A percentile compares a stretch with the other conserved stretches of the same genome.
Evolutionary conservation across 2,113 vertebrate genomes (phyloP).

Genomic region (Hiodon tergisus): DNA sequence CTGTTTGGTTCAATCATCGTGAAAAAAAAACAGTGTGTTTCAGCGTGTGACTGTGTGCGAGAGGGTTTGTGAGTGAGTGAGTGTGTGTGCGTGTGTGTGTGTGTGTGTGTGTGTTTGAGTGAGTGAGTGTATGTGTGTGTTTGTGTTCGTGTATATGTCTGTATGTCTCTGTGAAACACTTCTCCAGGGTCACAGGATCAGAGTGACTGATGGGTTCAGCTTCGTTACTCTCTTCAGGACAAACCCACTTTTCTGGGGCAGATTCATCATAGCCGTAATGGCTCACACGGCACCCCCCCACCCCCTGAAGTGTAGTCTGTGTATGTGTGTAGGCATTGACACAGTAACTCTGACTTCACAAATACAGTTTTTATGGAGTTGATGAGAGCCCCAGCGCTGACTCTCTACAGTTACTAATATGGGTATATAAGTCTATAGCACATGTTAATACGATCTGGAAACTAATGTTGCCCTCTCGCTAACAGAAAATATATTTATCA

Average conservation of each 20-base stretch:
- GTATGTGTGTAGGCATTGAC: not conserved
- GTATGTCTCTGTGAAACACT: not conserved
- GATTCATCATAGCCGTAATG: slow-evolving; percentile 24
- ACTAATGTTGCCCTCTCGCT: no score
- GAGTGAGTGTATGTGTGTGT: not conserved
- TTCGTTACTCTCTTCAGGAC: slow-evolving; percentile 21
- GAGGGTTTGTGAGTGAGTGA: not conserved
- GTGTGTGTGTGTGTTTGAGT: not conserved
- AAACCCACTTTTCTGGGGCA: slow-evolving; percentile 9
- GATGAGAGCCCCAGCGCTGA: not conserved
- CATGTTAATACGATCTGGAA: no score
- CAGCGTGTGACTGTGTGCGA: not conserved
- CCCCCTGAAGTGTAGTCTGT: not conserved
- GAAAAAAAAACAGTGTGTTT: not conserved
- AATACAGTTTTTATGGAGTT: not conserved
- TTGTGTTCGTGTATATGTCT: no score
- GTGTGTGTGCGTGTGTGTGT: not conserved
- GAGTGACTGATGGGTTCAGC: slow-evolving; percentile 21
- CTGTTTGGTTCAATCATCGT: slow-evolving; percentile 37
- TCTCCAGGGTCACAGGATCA: not conserved
- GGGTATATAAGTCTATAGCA: no score
- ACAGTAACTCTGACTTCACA: not conserved
- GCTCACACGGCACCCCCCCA: slow-evolving; percentile 11
- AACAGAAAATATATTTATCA: no score
- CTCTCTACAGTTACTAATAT: no score